phyloP scores from a whole-genome alignment of 2,113 vertebrate species.

The Cygnus atratus region DNA sequence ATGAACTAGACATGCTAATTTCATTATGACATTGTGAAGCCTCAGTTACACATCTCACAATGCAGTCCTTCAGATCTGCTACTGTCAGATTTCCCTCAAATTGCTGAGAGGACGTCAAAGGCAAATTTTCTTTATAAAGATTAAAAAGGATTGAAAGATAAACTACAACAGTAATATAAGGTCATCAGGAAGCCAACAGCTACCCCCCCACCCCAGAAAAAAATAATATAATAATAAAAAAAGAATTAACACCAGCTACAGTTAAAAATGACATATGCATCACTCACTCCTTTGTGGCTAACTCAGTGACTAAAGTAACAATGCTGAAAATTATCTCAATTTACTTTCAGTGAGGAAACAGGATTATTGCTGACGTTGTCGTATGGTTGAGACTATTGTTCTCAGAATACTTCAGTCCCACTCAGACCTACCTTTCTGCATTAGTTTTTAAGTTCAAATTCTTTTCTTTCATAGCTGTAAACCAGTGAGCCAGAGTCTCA shows the following conservation, averaged over 20 bases:
- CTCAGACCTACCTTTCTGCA: neutral
- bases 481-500: neutral
- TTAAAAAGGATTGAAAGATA: fast-evolving
- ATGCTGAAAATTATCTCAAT: neutral
- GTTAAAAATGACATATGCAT: neutral
- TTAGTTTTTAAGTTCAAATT: neutral
- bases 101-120: neutral
- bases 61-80: neutral
- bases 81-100: neutral
- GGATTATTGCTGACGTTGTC: fast-evolving
- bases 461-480: neutral
- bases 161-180: neutral
- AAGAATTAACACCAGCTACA: neutral
- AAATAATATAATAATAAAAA: neutral
- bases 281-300: neutral
- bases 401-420: neutral
- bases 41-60: neutral
- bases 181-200: neutral
- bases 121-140: neutral
- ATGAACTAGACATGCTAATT: neutral
- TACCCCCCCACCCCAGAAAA: neutral
- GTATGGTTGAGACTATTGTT: neutral
- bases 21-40: neutral
- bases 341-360: neutral
- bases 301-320: neutral